Evolutionary conservation across 2,888 invertebrate genomes (phyloP).

Genomic region (Dryomyza anilis): DNA sequence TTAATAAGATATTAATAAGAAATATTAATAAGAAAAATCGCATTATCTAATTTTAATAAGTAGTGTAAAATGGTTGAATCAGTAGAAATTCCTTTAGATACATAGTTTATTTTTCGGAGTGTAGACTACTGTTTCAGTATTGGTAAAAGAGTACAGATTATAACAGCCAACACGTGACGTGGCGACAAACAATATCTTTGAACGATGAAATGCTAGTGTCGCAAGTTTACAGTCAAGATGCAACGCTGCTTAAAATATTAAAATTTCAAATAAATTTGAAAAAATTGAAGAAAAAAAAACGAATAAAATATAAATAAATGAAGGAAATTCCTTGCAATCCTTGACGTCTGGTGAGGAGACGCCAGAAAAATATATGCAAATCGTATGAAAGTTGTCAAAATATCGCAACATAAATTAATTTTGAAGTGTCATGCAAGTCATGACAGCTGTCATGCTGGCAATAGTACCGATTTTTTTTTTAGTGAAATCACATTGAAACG

Average conservation of each 20-base stretch:
- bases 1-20: too few relatives aligned
- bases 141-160: too few relatives aligned
- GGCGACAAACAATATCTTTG: not conserved
- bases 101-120: too few relatives aligned
- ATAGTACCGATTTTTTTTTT: too few relatives aligned
- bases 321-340: not conserved
- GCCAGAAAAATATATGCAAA: not conserved
- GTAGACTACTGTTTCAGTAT: too few relatives aligned
- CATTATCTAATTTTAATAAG: too few relatives aligned
- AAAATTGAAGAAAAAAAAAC: not conserved
- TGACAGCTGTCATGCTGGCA: constrained; percentile 26
- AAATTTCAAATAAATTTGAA: constrained; percentile 10
- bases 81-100: too few relatives aligned
- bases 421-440: constrained; percentile 32
- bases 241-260: constrained; percentile 5
- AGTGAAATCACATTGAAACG: too few relatives aligned
- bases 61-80: too few relatives aligned
- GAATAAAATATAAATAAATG: not conserved
- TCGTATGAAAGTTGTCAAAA: constrained; percentile 31
- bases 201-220: not conserved
- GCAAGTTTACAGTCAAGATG: not conserved
- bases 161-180: constrained; percentile 15
- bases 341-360: too few relatives aligned
- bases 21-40: too few relatives aligned
- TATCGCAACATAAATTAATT: constrained; percentile 33